Conservation (phyloP, 2,888 invertebrate genomes). For the Neoaliturus tenellus region DNA sequence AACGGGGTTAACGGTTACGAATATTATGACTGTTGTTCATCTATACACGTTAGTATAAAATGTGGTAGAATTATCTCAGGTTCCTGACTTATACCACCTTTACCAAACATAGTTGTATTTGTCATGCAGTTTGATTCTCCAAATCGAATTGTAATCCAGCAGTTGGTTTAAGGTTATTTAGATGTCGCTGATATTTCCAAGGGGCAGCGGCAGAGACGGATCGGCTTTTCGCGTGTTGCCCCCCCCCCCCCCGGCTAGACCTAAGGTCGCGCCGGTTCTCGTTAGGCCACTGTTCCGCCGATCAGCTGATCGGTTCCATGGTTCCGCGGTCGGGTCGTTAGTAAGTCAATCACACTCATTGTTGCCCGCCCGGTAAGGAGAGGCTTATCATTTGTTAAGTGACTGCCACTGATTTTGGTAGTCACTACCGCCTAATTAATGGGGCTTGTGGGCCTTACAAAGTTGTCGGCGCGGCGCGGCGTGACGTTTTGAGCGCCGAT, state of each 20-base stretch:
- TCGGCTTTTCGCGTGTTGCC: background rate
- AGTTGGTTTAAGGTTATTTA: background rate
- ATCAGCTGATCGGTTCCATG: background rate
- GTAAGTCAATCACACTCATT: background rate
- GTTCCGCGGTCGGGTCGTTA: background rate
- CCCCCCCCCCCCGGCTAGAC: background rate
- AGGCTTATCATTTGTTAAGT: slow-evolving; percentile 13
- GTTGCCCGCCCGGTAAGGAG: slow-evolving; percentile 11
- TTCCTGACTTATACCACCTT: no score
- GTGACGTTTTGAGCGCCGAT: background rate
- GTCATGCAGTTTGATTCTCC: background rate
- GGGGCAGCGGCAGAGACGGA: background rate
- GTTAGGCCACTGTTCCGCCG: slow-evolving; percentile 8
- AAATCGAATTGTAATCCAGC: background rate
- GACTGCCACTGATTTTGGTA: slow-evolving; percentile 28
- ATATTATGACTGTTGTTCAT: no score
- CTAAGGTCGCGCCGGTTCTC: no score
- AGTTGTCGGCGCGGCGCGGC: background rate
- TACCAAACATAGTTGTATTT: no score
- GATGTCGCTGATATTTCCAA: background rate
- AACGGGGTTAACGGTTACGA: no score
- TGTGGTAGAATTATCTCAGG: no score
- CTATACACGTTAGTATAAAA: no score
- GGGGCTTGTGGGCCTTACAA: background rate
- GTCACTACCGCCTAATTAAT: slow-evolving; percentile 8